phyloP scores from a whole-genome alignment of 2,113 vertebrate species.

The Taurulus bubalis region DNA sequence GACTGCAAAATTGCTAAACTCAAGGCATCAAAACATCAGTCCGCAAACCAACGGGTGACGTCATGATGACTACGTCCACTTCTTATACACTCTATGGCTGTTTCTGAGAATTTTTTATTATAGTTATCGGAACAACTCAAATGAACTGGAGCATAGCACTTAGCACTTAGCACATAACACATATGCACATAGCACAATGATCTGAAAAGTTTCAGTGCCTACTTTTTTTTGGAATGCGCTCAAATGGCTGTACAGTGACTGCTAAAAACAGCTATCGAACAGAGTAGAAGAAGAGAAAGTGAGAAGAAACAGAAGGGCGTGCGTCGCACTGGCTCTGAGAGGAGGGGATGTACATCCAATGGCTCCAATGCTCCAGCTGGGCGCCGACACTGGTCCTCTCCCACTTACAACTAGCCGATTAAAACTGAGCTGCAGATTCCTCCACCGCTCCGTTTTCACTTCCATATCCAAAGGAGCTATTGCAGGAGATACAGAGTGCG shows the following conservation, averaged over 20 bases:
- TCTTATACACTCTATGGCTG: too few relatives aligned
- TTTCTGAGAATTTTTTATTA: too few relatives aligned
- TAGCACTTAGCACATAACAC: too few relatives aligned
- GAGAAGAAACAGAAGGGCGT: background rate
- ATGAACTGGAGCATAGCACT: too few relatives aligned
- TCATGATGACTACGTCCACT: too few relatives aligned
- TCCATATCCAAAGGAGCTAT: slow-evolving; percentile 1
- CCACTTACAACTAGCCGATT: background rate
- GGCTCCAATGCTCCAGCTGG: slow-evolving; percentile 9
- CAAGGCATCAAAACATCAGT: too few relatives aligned
- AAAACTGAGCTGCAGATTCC: background rate
- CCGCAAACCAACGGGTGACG: too few relatives aligned
- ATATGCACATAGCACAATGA: too few relatives aligned
- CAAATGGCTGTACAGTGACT: background rate
- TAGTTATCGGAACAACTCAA: too few relatives aligned
- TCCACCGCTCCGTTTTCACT: background rate
- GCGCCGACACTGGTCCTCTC: background rate
- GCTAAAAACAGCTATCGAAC: background rate
- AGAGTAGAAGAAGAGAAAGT: background rate
- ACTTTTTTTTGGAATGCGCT: too few relatives aligned
- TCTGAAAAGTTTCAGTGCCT: background rate
- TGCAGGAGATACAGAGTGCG: background rate
- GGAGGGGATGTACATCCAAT: background rate
- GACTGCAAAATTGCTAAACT: background rate
- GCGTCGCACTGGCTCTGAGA: too few relatives aligned